Evolutionary conservation across 2,113 vertebrate genomes (phyloP), one percentile per base, ranked within the genome.

Genomic region (Calidris pugnax): DNA sequence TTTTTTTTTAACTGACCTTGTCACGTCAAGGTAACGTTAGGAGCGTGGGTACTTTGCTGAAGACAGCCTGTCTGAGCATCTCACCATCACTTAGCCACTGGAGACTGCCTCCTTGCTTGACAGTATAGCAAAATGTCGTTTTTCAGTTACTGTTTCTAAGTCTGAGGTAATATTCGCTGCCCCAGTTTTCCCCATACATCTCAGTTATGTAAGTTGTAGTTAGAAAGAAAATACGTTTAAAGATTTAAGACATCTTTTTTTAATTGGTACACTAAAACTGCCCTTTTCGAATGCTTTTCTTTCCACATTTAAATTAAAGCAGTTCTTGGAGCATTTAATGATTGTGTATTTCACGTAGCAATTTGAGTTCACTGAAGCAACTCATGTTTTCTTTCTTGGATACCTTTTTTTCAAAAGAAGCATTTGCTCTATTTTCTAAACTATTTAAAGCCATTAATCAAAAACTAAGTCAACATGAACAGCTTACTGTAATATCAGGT

Each of bases 291-390:
- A 63, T 77, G 63, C 13, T 73, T 94, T 93, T 53, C 33, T 87
- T 68, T 24, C 32, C 19, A 6, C 14, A 4, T 72, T 74, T 87
- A 75, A 94, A 91, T 97, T 96, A 96, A 96, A 88, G 84, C 67
- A 64, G 28, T 75, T 94, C 81, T 94, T 96, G 59, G 68, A 96
- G 64, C 88, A 87, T 95, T 97, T 97, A 92, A 90, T 97, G 92
- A 57, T 90, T 89, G 75, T 96, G 60, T 95, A 85, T 62, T 95
- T 98, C 85, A 85, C 72, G 68, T 60, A 92, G 79, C 89, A 92
- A 82, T 97, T 96, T 86, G 74, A 94, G 95, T 86, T 95, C 92
- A 96, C 83, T 96, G 92, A 97, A 93, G 84, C 73, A 95, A 43
- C 91, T 87, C 77, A 50, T 97, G 82, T 94, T 93, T 95, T 93